These are phyloP conservation scores for Dermatemys mawii DNA, from an alignment of 2,113 vertebrate species.

Conservation along the genomic window DNA sequence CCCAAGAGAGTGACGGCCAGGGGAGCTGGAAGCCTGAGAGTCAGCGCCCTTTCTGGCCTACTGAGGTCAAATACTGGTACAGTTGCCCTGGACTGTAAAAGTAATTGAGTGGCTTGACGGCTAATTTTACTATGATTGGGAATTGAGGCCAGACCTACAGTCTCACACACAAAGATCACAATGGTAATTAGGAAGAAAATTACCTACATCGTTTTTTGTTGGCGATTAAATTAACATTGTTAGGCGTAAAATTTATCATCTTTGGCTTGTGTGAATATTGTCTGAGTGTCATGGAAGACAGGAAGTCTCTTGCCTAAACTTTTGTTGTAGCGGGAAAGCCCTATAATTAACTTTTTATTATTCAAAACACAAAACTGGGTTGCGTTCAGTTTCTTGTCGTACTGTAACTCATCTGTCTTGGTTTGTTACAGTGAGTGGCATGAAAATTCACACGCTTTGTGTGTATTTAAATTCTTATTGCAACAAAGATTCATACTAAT, in stretches of 20 bases:
- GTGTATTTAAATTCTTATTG: neutral
- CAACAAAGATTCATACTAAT: neutral
- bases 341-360: neutral
- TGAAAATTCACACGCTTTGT: neutral
- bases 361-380: no score
- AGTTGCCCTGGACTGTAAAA: no score
- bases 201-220: neutral
- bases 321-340: neutral
- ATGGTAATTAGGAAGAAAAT: neutral
- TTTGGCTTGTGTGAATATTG: neutral
- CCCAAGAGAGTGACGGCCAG: neutral
- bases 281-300: neutral
- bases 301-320: neutral
- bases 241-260: neutral
- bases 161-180: neutral
- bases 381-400: no score
- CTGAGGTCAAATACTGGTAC: no score
- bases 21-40: no score
- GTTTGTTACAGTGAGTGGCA: neutral
- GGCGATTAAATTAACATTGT: neutral
- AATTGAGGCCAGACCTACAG: neutral
- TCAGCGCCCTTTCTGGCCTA: no score
- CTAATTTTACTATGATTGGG: neutral
- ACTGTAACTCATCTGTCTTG: neutral
- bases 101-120: neutral